A percentile compares a stretch with the other conserved stretches of the same genome.
These are phyloP conservation scores for Mya arenaria DNA, from an alignment of 1,140 invertebrate genomes.

Conservation along the genomic window DNA sequence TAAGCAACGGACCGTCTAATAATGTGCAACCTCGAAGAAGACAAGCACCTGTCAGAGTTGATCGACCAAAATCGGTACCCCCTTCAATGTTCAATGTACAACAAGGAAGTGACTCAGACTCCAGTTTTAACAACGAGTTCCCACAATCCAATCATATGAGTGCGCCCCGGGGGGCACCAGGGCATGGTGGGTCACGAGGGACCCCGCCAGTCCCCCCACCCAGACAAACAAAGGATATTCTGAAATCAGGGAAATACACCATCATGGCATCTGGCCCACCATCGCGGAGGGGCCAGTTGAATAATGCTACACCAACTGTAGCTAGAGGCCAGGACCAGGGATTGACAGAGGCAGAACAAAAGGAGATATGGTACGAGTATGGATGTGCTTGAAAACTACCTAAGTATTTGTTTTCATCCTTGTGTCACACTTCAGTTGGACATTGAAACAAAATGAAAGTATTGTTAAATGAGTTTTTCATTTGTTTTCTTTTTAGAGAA, in stretches of 20 bases:
- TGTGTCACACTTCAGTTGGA: no score
- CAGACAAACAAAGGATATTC: constrained; percentile 39
- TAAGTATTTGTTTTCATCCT: no score
- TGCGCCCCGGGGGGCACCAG: neutral
- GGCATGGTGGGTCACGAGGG: constrained; percentile 27
- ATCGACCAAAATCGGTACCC: constrained; percentile 52
- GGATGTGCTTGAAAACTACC: constrained; percentile 53
- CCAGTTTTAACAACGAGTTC: neutral
- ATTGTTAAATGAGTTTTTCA: no score
- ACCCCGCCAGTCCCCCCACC: constrained; percentile 53
- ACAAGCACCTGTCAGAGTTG: neutral
- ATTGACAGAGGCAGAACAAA: constrained; percentile 25
- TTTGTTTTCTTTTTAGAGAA: no score
- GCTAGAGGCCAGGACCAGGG: neutral
- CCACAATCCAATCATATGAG: constrained; percentile 9
- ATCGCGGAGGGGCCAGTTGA: neutral
- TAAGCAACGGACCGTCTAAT: constrained; percentile 39
- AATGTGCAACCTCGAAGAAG: neutral
- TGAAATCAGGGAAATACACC: constrained; percentile 37
- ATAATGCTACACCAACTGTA: neutral
- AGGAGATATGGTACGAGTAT: constrained; percentile 56
- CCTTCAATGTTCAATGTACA: constrained; percentile 49
- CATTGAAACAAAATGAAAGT: no score
- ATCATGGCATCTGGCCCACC: constrained; percentile 36
- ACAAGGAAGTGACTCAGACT: constrained; percentile 1